Conservation (phyloP, 2,113 vertebrate species). For the Scytalopus superciliaris region DNA sequence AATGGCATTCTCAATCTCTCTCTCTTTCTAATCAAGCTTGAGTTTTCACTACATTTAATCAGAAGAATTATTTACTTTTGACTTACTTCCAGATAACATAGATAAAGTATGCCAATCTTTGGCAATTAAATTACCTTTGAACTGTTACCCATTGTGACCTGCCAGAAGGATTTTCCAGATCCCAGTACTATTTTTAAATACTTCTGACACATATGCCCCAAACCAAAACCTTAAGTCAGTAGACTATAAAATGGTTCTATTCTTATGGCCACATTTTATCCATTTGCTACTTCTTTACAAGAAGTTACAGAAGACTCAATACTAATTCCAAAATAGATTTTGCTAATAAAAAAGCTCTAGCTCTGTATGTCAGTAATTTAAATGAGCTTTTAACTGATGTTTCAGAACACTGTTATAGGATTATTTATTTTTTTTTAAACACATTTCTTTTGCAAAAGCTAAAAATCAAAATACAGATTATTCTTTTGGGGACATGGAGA, state of each 20-base stretch:
- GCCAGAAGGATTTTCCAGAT: conserved; percentile 18
- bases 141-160: background rate
- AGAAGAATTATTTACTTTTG: background rate
- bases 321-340: background rate
- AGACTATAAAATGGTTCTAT: background rate
- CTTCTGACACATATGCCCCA: background rate
- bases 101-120: background rate
- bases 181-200: background rate
- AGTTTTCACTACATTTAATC: background rate
- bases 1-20: background rate
- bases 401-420: background rate
- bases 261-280: background rate
- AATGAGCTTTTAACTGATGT: background rate
- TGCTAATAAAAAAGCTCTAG: background rate
- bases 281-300: background rate
- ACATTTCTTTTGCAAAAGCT: background rate
- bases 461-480: background rate
- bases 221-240: background rate
- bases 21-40: background rate
- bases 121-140: conserved; percentile 31
- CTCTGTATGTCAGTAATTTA: background rate
- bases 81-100: background rate
- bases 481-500: background rate
- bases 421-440: background rate
- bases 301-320: background rate